A percentile compares a stretch with the other conserved stretches of the same genome.
Evolutionary conservation across 2,888 invertebrate genomes (phyloP).

Genomic region (Epinotia demarniana): DNA sequence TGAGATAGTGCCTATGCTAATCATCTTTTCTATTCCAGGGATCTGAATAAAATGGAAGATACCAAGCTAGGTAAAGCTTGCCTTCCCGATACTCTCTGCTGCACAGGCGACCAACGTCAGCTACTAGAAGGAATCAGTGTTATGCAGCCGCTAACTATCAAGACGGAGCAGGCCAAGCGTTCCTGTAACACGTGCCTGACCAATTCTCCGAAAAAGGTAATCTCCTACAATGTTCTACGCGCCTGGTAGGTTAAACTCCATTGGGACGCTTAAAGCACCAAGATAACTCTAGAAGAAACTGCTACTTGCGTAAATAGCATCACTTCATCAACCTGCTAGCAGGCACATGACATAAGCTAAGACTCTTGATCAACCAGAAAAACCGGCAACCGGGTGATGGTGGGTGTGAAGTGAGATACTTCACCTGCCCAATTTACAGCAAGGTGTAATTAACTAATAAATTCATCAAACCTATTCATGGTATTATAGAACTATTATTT

Average conservation of each 20-base stretch:
- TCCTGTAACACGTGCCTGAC: constrained; percentile 79
- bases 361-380: too few relatives aligned
- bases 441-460: too few relatives aligned
- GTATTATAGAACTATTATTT: neutral
- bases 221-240: neutral
- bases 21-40: constrained; percentile 57
- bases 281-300: too few relatives aligned
- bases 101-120: constrained; percentile 72
- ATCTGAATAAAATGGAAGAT: constrained; percentile 76
- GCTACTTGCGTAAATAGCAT: too few relatives aligned
- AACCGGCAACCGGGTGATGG: too few relatives aligned
- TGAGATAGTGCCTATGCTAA: constrained; percentile 53
- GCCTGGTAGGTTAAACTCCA: neutral
- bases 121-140: constrained; percentile 70
- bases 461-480: too few relatives aligned
- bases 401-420: too few relatives aligned
- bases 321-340: too few relatives aligned
- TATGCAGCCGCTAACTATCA: constrained; percentile 81
- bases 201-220: constrained; percentile 79
- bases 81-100: constrained; percentile 74
- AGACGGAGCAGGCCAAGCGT: constrained; percentile 80
- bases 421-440: too few relatives aligned
- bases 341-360: too few relatives aligned
- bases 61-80: constrained; percentile 72
- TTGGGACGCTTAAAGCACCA: too few relatives aligned